Base-by-base conservation (phyloP, 2,888 invertebrate genomes). In the Phragmatobia fuliginosa region DNA sequence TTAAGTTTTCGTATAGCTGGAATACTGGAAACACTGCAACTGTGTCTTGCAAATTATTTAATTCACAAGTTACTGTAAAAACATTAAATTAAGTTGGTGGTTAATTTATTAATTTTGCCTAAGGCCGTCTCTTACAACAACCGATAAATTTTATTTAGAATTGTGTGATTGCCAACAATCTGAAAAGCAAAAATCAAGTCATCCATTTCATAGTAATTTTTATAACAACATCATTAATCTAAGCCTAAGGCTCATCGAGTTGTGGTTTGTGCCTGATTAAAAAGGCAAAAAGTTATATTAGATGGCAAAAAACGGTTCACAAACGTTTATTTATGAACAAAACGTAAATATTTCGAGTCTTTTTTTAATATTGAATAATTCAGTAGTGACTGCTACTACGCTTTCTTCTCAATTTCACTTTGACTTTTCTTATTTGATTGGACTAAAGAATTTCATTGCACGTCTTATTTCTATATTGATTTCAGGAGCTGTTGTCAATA, bases 331-430 rank as follows among this genome's bases (percentile, higher is more conserved):
- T n/a, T n/a, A 21, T 45, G 21, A 0, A 49, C 6, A n/a, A 49
- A 49, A 49, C 2, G 10, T 11, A n/a, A 60, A 32, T 28, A 7
- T 38, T n/a, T 38, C 1, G 41, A 18, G 16, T 14, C 45, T 10
- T 64, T n/a, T 84, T 83, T 74, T 79, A 85, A 84, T 84, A 86
- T 85, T 88, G 87, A 88, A 89, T 89, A 76, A 90, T 90, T 90
- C 88, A 89, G 63, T 70, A 66, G 78, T 71, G 78, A 78, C 82
- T 83, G 85, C 79, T 75, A 87, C 85, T n/a, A n/a, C n/a, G n/a
- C n/a, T 86, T 82, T 84, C 83, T 84, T 84, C 83, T 85, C 85
- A 86, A 88, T 87, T 88, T 84, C 87, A 90, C 87, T 87, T 88
- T 84, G 74, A 79, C 78, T 80, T 80, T 79, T 78, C 84, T 87